Evolutionary conservation across 1,140 invertebrate species (phyloP).

Genomic region (Temnothorax nylanderi): DNA sequence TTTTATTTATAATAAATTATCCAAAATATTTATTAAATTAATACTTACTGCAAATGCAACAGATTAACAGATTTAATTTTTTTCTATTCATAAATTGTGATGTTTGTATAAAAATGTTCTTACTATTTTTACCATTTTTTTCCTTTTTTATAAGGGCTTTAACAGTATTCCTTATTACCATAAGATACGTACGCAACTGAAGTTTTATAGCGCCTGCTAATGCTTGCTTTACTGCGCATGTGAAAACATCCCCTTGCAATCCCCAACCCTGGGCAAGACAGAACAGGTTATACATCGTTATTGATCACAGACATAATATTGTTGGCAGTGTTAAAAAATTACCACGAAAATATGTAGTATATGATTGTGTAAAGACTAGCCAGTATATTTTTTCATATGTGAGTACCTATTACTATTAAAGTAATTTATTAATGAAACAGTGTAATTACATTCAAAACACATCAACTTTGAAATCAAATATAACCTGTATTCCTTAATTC

Average conservation of each 20-base stretch:
- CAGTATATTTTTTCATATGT: background rate
- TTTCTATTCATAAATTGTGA: background rate
- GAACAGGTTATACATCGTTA: conserved; percentile 2
- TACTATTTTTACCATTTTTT: background rate
- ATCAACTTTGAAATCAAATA: background rate
- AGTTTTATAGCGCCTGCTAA: background rate
- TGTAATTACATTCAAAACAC: background rate
- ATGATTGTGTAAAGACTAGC: background rate
- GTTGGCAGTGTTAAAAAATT: background rate
- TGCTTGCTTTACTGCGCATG: background rate
- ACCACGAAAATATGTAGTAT: background rate
- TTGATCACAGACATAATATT: conserved; percentile 11
- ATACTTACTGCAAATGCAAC: background rate
- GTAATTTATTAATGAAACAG: background rate
- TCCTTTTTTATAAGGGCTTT: background rate
- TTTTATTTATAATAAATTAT: no score
- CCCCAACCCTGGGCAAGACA: background rate
- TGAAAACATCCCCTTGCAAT: background rate
- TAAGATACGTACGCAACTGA: background rate
- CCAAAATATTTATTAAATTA: no score
- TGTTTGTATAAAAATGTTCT: background rate
- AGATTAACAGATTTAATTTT: background rate
- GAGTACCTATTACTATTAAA: background rate
- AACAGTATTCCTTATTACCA: background rate
- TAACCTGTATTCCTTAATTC: conserved; percentile 1